A percentile compares a stretch with the other conserved stretches of the same genome.
phyloP scores from a whole-genome alignment of 2,113 vertebrate genomes.

The Marcusenius ussheri region DNA sequence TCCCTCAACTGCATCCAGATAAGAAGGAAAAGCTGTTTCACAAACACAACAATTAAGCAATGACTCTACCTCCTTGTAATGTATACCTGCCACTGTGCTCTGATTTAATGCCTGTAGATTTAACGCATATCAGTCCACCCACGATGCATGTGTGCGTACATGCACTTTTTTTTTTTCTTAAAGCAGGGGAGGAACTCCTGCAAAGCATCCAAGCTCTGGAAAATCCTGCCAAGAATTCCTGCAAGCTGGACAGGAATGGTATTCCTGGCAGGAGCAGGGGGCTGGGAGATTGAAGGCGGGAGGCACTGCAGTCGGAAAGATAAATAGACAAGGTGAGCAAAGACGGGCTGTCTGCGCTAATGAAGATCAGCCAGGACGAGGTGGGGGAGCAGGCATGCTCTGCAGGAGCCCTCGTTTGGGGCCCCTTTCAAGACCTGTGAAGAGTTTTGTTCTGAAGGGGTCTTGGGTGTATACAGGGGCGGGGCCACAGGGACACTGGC shows the following conservation, averaged over 20 bases:
- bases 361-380: slow-evolving; percentile 8
- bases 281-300: neutral
- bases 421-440: neutral
- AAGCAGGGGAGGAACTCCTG: neutral
- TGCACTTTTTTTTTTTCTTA: neutral
- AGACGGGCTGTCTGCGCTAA: neutral
- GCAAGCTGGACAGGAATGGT: neutral
- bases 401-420: slow-evolving; percentile 15
- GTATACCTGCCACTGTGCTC: neutral
- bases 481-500: neutral
- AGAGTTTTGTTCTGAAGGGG: neutral
- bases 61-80: neutral
- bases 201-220: neutral
- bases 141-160: neutral
- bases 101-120: neutral
- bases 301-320: neutral
- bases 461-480: neutral
- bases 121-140: neutral
- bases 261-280: neutral
- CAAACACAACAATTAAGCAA: neutral
- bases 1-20: neutral
- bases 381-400: slow-evolving; percentile 14
- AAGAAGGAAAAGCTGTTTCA: neutral
- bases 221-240: neutral
- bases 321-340: neutral